Evolutionary conservation across 2,888 invertebrate species (phyloP), one percentile per base, ranked within the genome.

Genomic region (Schizotus pectinicornis): DNA sequence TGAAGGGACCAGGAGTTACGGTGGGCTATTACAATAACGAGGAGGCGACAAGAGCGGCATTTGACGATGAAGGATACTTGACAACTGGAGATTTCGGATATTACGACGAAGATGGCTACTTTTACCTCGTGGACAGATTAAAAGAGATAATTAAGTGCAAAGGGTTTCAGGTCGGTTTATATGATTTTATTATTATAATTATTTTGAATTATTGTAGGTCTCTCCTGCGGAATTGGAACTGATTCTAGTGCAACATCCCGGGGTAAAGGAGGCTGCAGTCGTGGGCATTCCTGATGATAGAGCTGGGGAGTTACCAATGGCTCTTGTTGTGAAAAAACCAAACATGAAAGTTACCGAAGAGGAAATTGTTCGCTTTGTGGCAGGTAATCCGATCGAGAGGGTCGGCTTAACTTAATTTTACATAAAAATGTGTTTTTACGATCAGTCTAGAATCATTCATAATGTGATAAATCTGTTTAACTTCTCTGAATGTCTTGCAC

Each of bases 71-170:
- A 47, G 93, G 93, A 0, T 95, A 87, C 85, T 76, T 90, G 9
- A 86, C 88, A 66, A 87, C 89, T 32, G 94, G 94, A 0, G 95
- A 95, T 81, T 61, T 95, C 64, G 94, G 90, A 1, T 92, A 90
- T 76, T 91, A 87, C 67, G 92, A 94, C 72, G 77, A 85, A 1
- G 87, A 93, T 14, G 88, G 88, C 0, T 88, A 83, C 76, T 90
- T 92, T 78, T 94, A 84, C 71, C 87, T 95, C 63, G 90, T 94
- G 1, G 95, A 94, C 77, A 82, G 95, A 59, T 80, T 94, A 14
- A 95, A 95, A 76, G 94, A 95, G 74, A 85, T 95, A 32, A 94
- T 95, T 71, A 95, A 95, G 77, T 94, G 92, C 74, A 94, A 94
- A 77, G 94, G 89, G 35, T 90, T 87, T 70, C 88, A 91, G 84